A percentile compares a stretch with the other conserved stretches of the same genome.
Evolutionary conservation across 2,113 vertebrate genomes (phyloP).

Genomic region (Nanorana parkeri): DNA sequence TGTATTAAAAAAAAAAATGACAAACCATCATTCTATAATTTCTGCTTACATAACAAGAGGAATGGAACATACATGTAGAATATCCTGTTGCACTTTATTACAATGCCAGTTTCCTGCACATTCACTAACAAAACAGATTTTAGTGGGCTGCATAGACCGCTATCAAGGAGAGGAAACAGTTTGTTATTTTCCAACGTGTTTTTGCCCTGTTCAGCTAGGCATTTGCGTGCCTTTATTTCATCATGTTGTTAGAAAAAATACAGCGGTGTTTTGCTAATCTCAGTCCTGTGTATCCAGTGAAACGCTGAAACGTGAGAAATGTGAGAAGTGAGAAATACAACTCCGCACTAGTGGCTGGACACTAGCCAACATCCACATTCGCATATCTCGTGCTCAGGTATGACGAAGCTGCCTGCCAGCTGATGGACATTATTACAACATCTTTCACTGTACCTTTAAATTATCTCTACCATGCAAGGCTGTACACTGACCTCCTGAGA

Average conservation of each 20-base stretch:
- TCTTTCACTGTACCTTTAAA: too few species aligned
- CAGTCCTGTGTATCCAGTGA: background rate
- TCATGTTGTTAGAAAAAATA: slow-evolving; percentile 31
- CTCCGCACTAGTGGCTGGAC: background rate
- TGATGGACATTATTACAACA: too few species aligned
- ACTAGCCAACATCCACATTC: slow-evolving; percentile 27
- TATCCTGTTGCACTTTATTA: slow-evolving; percentile 41
- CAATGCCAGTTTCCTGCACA: slow-evolving; percentile 16
- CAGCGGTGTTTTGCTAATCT: slow-evolving; percentile 11
- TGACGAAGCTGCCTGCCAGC: background rate
- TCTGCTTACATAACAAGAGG: background rate
- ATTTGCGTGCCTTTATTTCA: slow-evolving; percentile 26
- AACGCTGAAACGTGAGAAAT: slow-evolving; percentile 25
- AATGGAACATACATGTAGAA: slow-evolving; percentile 9
- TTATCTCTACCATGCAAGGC: too few species aligned
- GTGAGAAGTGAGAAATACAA: slow-evolving; percentile 18
- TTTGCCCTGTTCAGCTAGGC: background rate
- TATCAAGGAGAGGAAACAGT: slow-evolving; percentile 10
- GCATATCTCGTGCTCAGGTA: slow-evolving; percentile 8
- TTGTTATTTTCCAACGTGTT: slow-evolving; percentile 1
- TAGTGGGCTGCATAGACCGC: background rate
- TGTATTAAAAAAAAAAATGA: background rate
- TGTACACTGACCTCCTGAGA: too few species aligned
- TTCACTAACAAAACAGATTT: background rate
- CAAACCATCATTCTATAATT: background rate